These are phyloP conservation scores for Gadopsis bispinosus DNA, from an alignment of 2,797 vertebrate species.

Conservation along the genomic window DNA sequence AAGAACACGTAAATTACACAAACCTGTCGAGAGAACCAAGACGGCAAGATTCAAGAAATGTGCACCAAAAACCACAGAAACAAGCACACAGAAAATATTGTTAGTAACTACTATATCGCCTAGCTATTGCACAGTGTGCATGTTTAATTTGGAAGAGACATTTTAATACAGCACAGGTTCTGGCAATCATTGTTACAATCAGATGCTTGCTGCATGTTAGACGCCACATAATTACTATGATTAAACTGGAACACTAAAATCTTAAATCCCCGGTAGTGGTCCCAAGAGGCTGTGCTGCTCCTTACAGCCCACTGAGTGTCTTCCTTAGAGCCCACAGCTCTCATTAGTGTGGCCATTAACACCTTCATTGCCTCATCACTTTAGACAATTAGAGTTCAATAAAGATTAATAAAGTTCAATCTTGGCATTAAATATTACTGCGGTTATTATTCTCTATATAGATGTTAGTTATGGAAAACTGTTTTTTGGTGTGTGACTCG, in stretches of 20 bases:
- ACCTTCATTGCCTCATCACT: background rate
- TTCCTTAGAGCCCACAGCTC: background rate
- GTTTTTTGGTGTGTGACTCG: background rate
- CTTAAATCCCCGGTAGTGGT: background rate
- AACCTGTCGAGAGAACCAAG: slow-evolving; percentile 11
- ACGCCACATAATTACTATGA: slow-evolving; percentile 21
- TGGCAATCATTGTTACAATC: slow-evolving; percentile 4
- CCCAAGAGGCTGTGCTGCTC: background rate
- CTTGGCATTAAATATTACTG: background rate
- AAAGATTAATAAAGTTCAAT: background rate
- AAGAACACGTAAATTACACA: background rate
- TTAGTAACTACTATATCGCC: slow-evolving; percentile 27
- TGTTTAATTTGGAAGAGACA: background rate
- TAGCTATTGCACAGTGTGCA: background rate
- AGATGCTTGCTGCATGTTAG: slow-evolving; percentile 55
- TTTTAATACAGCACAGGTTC: slow-evolving; percentile 4
- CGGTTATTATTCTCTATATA: background rate
- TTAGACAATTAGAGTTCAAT: background rate
- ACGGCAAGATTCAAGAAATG: slow-evolving; percentile 16
- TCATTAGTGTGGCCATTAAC: background rate
- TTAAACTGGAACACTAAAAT: background rate
- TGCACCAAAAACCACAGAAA: slow-evolving; percentile 28
- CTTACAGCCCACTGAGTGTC: background rate
- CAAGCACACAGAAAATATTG: slow-evolving; percentile 20
- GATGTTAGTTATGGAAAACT: background rate